phyloP scores from a whole-genome alignment of 1,140 invertebrate genomes.

The Campoletis sonorensis region DNA sequence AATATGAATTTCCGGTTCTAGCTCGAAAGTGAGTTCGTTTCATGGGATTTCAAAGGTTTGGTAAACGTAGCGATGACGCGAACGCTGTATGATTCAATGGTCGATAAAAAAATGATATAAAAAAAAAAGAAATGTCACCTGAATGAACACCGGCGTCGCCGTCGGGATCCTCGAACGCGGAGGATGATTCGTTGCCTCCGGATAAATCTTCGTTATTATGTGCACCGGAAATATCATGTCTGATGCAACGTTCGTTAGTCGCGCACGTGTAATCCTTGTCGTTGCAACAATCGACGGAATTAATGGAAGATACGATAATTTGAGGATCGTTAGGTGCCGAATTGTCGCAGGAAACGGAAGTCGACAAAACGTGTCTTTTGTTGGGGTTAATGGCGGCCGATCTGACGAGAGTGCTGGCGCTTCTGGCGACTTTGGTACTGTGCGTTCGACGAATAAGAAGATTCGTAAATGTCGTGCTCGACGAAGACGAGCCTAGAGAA shows the following conservation, averaged over 20 bases:
- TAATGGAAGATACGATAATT: constrained; percentile 25
- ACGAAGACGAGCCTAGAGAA: constrained; percentile 46
- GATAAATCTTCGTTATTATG: constrained; percentile 52
- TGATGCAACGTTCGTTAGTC: background rate
- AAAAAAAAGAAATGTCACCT: constrained; percentile 71
- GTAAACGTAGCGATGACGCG: background rate
- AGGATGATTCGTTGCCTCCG: constrained; percentile 58
- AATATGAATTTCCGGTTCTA: background rate
- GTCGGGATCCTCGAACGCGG: constrained; percentile 70
- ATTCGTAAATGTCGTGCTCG: constrained; percentile 65
- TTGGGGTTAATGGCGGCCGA: constrained; percentile 33
- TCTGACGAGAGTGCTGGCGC: constrained; percentile 74
- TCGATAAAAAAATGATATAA: background rate
- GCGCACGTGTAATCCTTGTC: constrained; percentile 35
- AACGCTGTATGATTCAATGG: background rate
- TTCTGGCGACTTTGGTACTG: constrained; percentile 83
- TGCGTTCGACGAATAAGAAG: constrained; percentile 81
- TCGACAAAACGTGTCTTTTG: constrained; percentile 8
- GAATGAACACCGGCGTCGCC: constrained; percentile 81
- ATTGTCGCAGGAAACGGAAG: constrained; percentile 26
- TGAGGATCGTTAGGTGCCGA: background rate
- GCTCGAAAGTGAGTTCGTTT: no score
- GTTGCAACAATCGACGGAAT: constrained; percentile 41
- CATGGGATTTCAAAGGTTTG: no score
- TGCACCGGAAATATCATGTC: constrained; percentile 50